Percentiles rank a stretch among this genome's conserved stretches.
Evolutionary conservation across 1,140 invertebrate species (phyloP).

Genomic region (Aphidius ervi): DNA sequence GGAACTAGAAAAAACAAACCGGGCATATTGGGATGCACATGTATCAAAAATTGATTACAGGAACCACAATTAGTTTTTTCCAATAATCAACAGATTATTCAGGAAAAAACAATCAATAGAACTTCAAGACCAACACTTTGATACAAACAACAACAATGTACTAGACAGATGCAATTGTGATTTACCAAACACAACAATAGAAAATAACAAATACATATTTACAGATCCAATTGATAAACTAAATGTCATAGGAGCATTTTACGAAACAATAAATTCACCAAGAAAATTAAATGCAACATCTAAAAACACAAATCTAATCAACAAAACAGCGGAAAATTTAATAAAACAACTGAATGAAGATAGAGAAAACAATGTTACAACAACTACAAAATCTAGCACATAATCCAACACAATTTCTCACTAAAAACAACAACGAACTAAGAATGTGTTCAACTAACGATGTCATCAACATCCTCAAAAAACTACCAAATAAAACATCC

Average conservation of each 20-base stretch:
- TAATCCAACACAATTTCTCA: neutral
- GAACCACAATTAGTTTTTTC: constrained; percentile 15
- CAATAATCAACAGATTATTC: constrained; percentile 5
- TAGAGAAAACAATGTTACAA: neutral
- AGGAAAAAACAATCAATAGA: constrained; percentile 11
- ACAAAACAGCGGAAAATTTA: neutral
- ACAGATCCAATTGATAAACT: constrained; percentile 15
- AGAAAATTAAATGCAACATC: constrained; percentile 4
- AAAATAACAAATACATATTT: constrained; percentile 16
- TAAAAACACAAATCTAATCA: neutral
- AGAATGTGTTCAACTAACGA: no score
- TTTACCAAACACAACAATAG: neutral
- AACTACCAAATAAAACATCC: constrained; percentile 21
- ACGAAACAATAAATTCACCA: constrained; percentile 14
- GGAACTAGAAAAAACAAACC: no score
- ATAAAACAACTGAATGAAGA: constrained; percentile 1
- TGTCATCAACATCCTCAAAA: neutral
- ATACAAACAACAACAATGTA: constrained; percentile 5
- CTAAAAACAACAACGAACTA: neutral
- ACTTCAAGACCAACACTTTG: constrained; percentile 13
- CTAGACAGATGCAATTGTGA: neutral
- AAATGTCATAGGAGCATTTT: constrained; percentile 13
- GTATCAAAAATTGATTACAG: constrained; percentile 11
- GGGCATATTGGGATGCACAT: neutral
- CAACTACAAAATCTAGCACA: neutral